phyloP scores from a whole-genome alignment of 2,797 vertebrate species.

The Cheirogaleus major region DNA sequence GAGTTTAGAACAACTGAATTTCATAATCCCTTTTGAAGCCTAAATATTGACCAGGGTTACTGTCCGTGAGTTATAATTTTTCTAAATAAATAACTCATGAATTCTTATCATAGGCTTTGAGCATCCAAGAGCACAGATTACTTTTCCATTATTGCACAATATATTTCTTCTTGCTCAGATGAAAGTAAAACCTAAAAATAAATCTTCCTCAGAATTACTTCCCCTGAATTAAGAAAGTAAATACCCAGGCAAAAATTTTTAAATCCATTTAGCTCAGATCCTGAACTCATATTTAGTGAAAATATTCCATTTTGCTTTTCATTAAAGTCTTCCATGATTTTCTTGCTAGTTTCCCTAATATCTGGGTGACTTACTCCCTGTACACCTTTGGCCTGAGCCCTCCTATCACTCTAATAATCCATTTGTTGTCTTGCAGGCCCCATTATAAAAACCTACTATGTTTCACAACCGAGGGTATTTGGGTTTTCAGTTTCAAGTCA shows the following conservation, averaged over 20 bases:
- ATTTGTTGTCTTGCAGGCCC: neutral
- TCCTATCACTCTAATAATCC: neutral
- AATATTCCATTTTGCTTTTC: neutral
- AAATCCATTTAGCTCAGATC: neutral
- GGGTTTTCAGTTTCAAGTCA: slow-evolving; percentile 64
- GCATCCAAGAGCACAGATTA: slow-evolving; percentile 27
- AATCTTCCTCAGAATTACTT: slow-evolving; percentile 43
- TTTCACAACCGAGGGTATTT: slow-evolving; percentile 6
- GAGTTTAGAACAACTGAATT: neutral
- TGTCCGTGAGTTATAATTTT: slow-evolving; percentile 14
- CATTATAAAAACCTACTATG: neutral
- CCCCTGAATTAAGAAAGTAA: slow-evolving; percentile 3
- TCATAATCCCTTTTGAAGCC: slow-evolving; percentile 4
- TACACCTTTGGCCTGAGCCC: neutral
- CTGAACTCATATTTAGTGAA: neutral
- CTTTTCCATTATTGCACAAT: slow-evolving; percentile 54
- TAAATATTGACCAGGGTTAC: slow-evolving; percentile 39
- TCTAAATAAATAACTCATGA: slow-evolving; percentile 59
- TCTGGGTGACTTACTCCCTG: neutral
- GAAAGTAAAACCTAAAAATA: slow-evolving; percentile 57
- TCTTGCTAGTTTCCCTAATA: neutral
- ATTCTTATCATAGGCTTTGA: slow-evolving; percentile 4
- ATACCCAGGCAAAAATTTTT: neutral
- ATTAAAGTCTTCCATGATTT: neutral
- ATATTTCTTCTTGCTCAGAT: slow-evolving; percentile 55